Conservation (phyloP, 1,140 invertebrate genomes). For the Triops longicaudatus region DNA sequence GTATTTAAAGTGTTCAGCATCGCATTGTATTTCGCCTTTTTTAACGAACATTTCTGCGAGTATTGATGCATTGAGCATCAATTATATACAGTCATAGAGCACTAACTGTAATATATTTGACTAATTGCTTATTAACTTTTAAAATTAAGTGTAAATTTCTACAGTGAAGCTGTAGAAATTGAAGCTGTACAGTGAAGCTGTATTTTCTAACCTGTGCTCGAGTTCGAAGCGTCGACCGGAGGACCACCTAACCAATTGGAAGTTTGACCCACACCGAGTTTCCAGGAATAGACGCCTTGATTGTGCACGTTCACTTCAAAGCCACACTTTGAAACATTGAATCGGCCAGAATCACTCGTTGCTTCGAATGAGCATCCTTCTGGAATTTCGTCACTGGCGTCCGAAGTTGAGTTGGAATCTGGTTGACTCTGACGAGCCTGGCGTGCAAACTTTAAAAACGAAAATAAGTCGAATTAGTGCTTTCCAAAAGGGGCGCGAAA, state of each 20-base stretch:
- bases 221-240: neutral
- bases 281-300: constrained; percentile 5
- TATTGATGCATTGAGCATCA: too few relatives aligned
- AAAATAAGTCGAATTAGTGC: neutral
- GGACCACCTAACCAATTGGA: neutral
- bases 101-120: too few relatives aligned
- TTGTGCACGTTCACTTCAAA: neutral
- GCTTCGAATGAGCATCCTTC: neutral
- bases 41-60: too few relatives aligned
- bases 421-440: neutral
- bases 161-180: too few relatives aligned
- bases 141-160: too few relatives aligned
- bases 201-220: neutral
- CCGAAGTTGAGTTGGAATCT: neutral
- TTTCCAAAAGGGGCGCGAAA: neutral
- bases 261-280: neutral
- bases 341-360: neutral
- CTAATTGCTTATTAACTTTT: too few relatives aligned
- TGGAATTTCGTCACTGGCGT: neutral
- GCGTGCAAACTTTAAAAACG: neutral
- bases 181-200: too few relatives aligned
- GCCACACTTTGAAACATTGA: neutral
- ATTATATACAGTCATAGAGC: too few relatives aligned
- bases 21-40: too few relatives aligned
- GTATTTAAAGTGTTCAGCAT: too few relatives aligned